Evolutionary conservation across 2,888 invertebrate genomes (phyloP), one percentile per base, ranked within the genome.

Genomic region (Phaedon cochleariae): DNA sequence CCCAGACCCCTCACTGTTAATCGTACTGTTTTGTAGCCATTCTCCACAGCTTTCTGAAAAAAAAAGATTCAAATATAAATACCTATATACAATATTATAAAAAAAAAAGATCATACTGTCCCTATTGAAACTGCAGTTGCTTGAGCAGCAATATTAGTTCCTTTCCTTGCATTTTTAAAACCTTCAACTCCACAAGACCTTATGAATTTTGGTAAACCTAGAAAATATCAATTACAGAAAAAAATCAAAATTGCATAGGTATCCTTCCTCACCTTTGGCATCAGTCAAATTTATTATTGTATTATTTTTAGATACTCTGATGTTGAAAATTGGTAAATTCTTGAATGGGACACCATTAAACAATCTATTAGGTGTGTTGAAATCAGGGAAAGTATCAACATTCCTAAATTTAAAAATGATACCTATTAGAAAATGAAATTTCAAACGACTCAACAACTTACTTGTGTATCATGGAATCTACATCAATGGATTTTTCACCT

Each of bases 131-230:
- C 90, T 21, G 95, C 97, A 21, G 97, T 94, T 10, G 97, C 94
- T 84, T 98, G 97, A 1, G 97, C 98, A 41, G 98, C 98, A 77
- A 98, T 92, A 80, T 96, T 97, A 3, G 98, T 98, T 68, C 97
- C 97, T 84, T 98, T 98, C 74, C 92, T 90, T 0, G 96, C 91
- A 82, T 97, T 95, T 84, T 96, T 97, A 79, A 97, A 98, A 4
- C 98, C 98, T 82, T 97, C 97, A 74, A 91, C 87, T 0, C 97
- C 97, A 84, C 95, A 93, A 0, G 93, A 92, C 41, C 90, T 85
- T 18, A 90, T 86, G 9, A 92, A 73, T 76, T 90, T 87, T 0
- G 86, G 82, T 3, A 79, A 75, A 64, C 89, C 89, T 88, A 52
- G 7, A 62, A 52, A 54, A 17, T 46, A 21, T 57, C 5, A 31